Evolutionary conservation across 2,888 invertebrate species (phyloP).

Genomic region (Chymomyza fuscimana): DNA sequence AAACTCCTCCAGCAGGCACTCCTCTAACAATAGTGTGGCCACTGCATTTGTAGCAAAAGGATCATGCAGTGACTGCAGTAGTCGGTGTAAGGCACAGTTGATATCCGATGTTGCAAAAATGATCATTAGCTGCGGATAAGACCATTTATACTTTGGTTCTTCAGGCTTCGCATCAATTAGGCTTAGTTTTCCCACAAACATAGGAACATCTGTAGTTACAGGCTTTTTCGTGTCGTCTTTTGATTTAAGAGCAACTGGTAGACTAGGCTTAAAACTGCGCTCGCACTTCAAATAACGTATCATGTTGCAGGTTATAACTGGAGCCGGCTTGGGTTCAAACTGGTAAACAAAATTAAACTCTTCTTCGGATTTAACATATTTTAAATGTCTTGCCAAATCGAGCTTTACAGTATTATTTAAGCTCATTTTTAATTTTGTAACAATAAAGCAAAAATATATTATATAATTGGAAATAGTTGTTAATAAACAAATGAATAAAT

Average conservation of each 20-base stretch:
- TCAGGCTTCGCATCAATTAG: not conserved
- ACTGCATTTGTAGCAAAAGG: conserved; percentile 54
- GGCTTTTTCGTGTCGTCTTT: not conserved
- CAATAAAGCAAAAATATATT: not conserved
- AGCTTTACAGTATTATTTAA: too few species aligned
- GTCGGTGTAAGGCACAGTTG: conserved; percentile 64
- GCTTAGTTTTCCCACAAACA: not conserved
- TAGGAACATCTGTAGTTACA: not conserved
- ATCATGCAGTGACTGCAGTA: conserved; percentile 60
- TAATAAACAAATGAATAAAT: too few species aligned
- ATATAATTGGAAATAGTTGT: not conserved
- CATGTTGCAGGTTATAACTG: conserved; percentile 19
- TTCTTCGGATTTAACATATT: not conserved
- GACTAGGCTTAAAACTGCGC: not conserved
- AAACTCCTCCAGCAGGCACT: conserved; percentile 58
- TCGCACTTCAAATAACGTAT: conserved; percentile 15
- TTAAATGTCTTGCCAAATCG: too few species aligned
- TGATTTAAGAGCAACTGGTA: not conserved
- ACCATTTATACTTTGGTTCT: conserved; percentile 26
- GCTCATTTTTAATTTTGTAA: not conserved
- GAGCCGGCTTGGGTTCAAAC: not conserved
- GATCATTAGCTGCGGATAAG: conserved; percentile 51
- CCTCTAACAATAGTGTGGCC: conserved; percentile 66
- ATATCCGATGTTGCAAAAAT: conserved; percentile 68
- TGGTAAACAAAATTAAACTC: not conserved